Percentiles rank a stretch among this genome's conserved stretches.
Conservation (phyloP, 2,797 vertebrate genomes). For the Sandelia bainsii region DNA sequence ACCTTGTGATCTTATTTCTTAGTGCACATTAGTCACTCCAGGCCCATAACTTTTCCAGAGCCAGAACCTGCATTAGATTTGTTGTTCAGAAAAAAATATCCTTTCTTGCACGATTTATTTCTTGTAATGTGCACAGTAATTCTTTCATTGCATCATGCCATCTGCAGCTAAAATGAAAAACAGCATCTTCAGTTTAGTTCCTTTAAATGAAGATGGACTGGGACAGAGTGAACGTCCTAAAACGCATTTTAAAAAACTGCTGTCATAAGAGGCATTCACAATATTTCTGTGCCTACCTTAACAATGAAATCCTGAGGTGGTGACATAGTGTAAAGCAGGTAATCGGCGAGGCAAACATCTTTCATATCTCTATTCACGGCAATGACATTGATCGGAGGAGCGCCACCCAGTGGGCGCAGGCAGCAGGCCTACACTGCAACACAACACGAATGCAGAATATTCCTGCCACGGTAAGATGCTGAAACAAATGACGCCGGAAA, state of each 20-base stretch:
- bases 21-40: conserved; percentile 37
- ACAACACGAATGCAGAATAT: conserved; percentile 51
- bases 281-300: conserved; percentile 70
- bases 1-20: conserved; percentile 23
- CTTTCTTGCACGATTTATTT: conserved; percentile 14
- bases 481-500: conserved; percentile 81
- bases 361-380: conserved; percentile 86
- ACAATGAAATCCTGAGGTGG: conserved; percentile 48
- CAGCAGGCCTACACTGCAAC: conserved; percentile 6
- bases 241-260: neutral
- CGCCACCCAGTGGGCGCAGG: conserved; percentile 92
- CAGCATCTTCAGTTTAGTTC: conserved; percentile 18
- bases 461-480: conserved; percentile 70
- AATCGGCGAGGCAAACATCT: conserved; percentile 53
- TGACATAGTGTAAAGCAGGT: conserved; percentile 49
- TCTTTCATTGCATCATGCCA: conserved; percentile 20
- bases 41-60: conserved; percentile 26
- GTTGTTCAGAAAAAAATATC: conserved; percentile 22
- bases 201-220: conserved; percentile 7
- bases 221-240: neutral
- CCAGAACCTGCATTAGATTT: conserved; percentile 22
- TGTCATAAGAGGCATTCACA: conserved; percentile 8
- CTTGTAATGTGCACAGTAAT: conserved; percentile 6
- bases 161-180: conserved; percentile 16
- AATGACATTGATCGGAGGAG: conserved; percentile 99